Base-by-base conservation (phyloP, 2,797 vertebrate genomes). In the Ibycter americanus region DNA sequence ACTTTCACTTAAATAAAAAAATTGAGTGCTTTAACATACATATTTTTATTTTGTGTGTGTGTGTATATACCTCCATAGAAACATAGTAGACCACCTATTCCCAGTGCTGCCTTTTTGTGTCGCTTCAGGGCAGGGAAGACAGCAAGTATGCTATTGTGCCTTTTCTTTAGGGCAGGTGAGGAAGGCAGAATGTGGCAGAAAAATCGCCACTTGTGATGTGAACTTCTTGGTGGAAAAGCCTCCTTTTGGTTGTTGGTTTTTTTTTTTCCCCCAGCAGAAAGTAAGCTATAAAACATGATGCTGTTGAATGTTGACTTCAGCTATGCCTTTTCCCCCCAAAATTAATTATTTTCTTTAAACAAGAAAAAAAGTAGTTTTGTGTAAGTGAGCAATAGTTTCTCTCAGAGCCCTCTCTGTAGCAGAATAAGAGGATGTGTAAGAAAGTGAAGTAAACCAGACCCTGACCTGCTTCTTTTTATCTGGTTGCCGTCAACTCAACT, bases 401-500 rank as follows among this genome's bases (percentile, higher is more conserved):
- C 51, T 20, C 52, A 67, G 58, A 65, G 83, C 58, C 56, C 38
- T 18, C 22, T 18, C 47, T 76, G 55, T 63, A 76, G 67, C 61
- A 46, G 80, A 54, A 55, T 20, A 51, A 90, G 68, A 83, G 72
- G 81, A 95, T 90, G 62, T 93, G 87, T 73, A 95, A 89, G 78
- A 73, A 93, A 95, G 94, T 97, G 97, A 97, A 90, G 74, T n/a
- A 97, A 97, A 96, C 49, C 97, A 97, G 97, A 96, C 72, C 90
- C 88, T 74, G 95, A 96, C 95, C 95, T 96, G 95, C 89, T 97
- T 29, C 94, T 93, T 79, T 95, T 97, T 96, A 96, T 97, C 97
- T 96, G 61, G 68, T 58, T 89, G 85, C 95, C 22, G 94, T 97
- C 97, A 96, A 8, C 93, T 65, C 88, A 13, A 88, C 87, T 65